These are phyloP conservation scores for Callipepla californica DNA, from an alignment of 2,113 vertebrate species.

Conservation along the genomic window DNA sequence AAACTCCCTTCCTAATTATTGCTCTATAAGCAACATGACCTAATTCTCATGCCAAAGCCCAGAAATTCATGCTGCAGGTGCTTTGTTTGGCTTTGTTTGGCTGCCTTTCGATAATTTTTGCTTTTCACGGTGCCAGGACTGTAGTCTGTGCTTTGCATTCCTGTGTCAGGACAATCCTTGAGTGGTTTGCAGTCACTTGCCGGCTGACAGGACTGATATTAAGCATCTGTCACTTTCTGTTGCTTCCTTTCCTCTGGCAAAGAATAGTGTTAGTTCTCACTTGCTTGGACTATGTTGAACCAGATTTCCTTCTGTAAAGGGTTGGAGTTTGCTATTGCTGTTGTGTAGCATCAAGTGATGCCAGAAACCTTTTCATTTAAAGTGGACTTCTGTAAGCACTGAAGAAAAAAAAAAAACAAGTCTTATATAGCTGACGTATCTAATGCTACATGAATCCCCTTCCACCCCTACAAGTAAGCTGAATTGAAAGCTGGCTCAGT, in stretches of 20 bases:
- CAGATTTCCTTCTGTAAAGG: not conserved
- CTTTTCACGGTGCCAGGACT: not conserved
- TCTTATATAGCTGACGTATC: not conserved
- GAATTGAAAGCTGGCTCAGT: not conserved
- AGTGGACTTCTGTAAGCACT: not conserved
- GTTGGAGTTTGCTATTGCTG: not conserved
- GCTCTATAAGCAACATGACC: constrained; percentile 32
- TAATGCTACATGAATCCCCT: not conserved
- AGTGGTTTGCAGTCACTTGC: not conserved
- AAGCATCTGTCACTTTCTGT: not conserved
- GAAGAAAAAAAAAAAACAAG: not conserved
- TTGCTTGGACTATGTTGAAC: not conserved
- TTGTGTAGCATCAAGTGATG: not conserved
- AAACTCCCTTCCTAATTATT: constrained; percentile 60
- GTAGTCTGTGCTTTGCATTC: not conserved
- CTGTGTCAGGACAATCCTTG: not conserved
- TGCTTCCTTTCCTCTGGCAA: not conserved
- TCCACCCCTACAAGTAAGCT: not conserved
- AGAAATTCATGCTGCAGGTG: constrained; percentile 44
- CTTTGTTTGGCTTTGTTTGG: not conserved
- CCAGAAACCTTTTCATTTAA: not conserved
- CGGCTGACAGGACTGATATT: not conserved
- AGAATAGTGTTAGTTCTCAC: not conserved
- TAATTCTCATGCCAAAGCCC: constrained; percentile 46
- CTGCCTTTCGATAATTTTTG: not conserved